Conservation (phyloP, 1,140 invertebrate species). For the Pemphigus obesinymphae region DNA sequence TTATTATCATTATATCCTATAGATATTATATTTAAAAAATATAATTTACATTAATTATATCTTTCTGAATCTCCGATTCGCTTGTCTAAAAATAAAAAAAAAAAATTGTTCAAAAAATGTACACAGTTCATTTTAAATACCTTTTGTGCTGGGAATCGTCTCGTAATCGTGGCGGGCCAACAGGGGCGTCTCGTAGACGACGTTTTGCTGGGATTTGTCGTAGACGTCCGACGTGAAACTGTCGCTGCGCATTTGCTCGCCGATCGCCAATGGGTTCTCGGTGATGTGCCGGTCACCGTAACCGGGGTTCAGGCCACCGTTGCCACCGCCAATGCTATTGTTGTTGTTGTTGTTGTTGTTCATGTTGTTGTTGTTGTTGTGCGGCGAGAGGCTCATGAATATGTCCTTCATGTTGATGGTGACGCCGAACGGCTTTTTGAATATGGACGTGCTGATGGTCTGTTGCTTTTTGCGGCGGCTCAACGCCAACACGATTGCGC, state of each 20-base stretch:
- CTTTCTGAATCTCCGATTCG: too few species aligned
- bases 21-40: too few species aligned
- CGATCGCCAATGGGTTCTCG: slow-evolving; percentile 6
- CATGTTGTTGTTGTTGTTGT: slow-evolving; percentile 20
- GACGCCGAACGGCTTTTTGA: slow-evolving; percentile 63
- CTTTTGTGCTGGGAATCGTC: slow-evolving; percentile 16
- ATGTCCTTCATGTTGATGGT: slow-evolving; percentile 46
- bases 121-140: neutral
- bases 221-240: slow-evolving; percentile 3
- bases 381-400: slow-evolving; percentile 25
- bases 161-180: slow-evolving; percentile 29
- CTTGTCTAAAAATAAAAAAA: too few species aligned
- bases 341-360: neutral
- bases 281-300: slow-evolving; percentile 2
- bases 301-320: neutral
- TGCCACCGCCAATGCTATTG: neutral
- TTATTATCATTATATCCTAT: too few species aligned
- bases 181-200: slow-evolving; percentile 13
- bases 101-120: neutral
- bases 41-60: too few species aligned
- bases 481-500: slow-evolving; percentile 63
- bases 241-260: slow-evolving; percentile 23
- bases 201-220: slow-evolving; percentile 23
- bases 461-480: slow-evolving; percentile 63
- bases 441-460: slow-evolving; percentile 59